These are phyloP conservation scores for Spea multiplicata DNA, from an alignment of 2,113 vertebrate species.

Conservation along the genomic window DNA sequence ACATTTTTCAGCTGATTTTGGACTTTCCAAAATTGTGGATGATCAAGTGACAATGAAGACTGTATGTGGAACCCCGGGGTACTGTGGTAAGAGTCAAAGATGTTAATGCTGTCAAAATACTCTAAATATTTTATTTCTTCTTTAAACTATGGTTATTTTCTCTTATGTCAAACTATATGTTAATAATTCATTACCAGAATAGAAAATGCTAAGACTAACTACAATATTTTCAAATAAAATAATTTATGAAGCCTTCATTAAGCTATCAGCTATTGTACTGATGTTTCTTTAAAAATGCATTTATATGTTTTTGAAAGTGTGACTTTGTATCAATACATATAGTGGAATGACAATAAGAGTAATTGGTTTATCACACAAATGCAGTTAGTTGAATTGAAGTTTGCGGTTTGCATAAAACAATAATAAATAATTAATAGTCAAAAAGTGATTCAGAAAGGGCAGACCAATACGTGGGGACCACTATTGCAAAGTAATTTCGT, in stretches of 20 bases:
- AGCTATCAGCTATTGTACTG: background rate
- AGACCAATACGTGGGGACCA: too few species aligned
- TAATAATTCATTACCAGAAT: background rate
- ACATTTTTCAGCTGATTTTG: constrained; percentile 77
- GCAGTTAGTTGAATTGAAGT: too few species aligned
- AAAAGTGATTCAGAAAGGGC: too few species aligned
- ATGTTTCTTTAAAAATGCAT: background rate
- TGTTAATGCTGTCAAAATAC: background rate
- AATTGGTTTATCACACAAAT: too few species aligned
- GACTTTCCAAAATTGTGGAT: constrained; percentile 85
- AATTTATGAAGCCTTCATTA: background rate
- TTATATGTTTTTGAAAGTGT: too few species aligned
- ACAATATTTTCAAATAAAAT: background rate
- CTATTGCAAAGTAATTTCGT: too few species aligned
- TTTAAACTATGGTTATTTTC: background rate
- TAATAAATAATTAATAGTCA: too few species aligned
- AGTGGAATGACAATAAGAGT: too few species aligned
- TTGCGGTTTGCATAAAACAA: too few species aligned
- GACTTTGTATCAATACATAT: background rate
- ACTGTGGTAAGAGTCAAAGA: constrained; percentile 71
- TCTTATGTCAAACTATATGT: background rate
- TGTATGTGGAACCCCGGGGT: constrained; percentile 83
- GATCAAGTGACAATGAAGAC: constrained; percentile 87
- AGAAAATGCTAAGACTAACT: background rate
- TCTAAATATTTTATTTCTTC: background rate